Base-by-base conservation (phyloP, 2,113 vertebrate species). In the Apaloderma vittatum region DNA sequence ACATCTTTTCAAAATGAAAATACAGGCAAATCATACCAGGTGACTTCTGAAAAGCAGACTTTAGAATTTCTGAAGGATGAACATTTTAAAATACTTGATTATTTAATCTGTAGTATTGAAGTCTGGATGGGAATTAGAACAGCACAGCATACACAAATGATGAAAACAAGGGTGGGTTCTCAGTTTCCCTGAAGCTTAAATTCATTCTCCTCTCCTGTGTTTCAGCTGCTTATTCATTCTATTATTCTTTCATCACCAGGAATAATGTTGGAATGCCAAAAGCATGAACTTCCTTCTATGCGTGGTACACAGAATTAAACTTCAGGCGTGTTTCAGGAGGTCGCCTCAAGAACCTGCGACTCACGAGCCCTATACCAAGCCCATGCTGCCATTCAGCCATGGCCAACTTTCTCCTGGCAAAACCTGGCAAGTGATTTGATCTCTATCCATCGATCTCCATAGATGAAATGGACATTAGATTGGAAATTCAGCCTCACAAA, bases 221-320 rank as follows among this genome's bases (percentile, higher is more conserved):
- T 92, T 86, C 52, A 90, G n/a, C 24, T 88, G 72, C 63, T 93
- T 85, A 92, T 82, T 93, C 79, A 88, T 70, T 88, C 93, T 65
- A 16, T 78, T 93, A 91, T 90, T 83, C 76, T 88, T 88, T 80
- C 77, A 88, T 54, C 75, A 92, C 32, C 67, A 86, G 55, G 57
- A 96, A 74, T 71, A 95, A 83, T 1, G 34, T 1, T 62, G 34
- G n/a, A 29, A 86, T 96, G 92, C 79, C 76, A 94, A 92, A 96
- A 90, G n/a, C 67, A 76, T 67, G n/a, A 88, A 80, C 72, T 91
- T 96, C 94, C 94, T 90, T 78, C 93, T 93, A 7, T 43, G 73
- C 16, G 4, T 7, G 7, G 51, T 29, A 89, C 66, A 92, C 32
- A 65, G 73, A 94, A 70, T 46, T 78, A 90, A 83, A 22, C 65